These are phyloP conservation scores for Melinopterus prodromus DNA, from an alignment of 2,888 invertebrate genomes.

Conservation along the genomic window DNA sequence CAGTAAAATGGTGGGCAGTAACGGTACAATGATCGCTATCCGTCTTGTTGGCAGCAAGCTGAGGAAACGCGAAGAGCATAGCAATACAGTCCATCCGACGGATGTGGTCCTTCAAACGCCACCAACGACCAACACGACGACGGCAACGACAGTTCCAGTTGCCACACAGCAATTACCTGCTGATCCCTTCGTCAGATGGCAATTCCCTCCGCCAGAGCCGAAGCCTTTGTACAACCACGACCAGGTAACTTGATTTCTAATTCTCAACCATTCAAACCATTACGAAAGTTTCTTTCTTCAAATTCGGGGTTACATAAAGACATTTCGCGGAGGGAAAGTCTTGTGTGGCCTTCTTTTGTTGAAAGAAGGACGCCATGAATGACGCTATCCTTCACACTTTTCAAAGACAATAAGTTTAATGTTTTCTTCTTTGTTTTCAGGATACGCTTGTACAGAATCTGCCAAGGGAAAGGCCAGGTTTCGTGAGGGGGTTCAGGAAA, in stretches of 20 bases:
- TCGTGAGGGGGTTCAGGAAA: constrained; percentile 82
- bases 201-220: constrained; percentile 82
- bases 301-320: constrained; percentile 19
- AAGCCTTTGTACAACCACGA: constrained; percentile 81
- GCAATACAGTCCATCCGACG: constrained; percentile 74
- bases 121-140: constrained; percentile 56
- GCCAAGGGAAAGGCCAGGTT: constrained; percentile 73
- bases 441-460: constrained; percentile 79
- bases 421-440: constrained; percentile 64
- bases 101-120: constrained; percentile 70
- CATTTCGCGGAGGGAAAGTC: constrained; percentile 15
- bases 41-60: constrained; percentile 92
- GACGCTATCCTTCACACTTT: not conserved
- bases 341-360: constrained; percentile 9
- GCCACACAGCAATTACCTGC: constrained; percentile 56
- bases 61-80: constrained; percentile 84
- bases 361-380: constrained; percentile 7
- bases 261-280: not conserved
- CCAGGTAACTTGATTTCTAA: constrained; percentile 70
- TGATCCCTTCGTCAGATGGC: constrained; percentile 76
- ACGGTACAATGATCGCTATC: constrained; percentile 87
- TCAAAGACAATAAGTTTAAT: not conserved
- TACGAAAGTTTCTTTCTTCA: constrained; percentile 11
- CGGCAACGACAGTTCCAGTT: constrained; percentile 49
- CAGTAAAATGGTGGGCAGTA: constrained; percentile 81